phyloP scores from a whole-genome alignment of 2,113 vertebrate genomes.

The Mohoua ochrocephala region DNA sequence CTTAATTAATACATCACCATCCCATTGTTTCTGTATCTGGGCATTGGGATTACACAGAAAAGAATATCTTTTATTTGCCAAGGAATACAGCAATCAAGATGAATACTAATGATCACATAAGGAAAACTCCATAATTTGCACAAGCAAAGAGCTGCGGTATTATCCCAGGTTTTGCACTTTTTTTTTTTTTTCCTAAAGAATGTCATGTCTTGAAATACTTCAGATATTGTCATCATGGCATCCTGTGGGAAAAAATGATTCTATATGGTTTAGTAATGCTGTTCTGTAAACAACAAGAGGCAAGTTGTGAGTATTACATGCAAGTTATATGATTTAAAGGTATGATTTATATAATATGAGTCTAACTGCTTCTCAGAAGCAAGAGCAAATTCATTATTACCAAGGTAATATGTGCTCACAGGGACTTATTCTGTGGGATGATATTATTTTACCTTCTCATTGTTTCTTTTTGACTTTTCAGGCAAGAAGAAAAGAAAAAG shows the following conservation, averaged over 20 bases:
- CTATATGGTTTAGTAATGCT: neutral
- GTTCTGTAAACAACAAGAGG: neutral
- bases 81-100: neutral
- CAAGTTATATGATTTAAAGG: neutral
- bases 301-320: neutral
- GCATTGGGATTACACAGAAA: neutral
- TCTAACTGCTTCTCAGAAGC: neutral
- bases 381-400: neutral
- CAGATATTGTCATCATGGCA: neutral
- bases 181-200: neutral
- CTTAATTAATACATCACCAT: neutral
- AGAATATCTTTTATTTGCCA: neutral
- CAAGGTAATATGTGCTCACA: neutral
- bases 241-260: neutral
- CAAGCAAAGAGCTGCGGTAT: neutral
- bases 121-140: neutral
- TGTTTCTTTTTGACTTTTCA: constrained; percentile 19
- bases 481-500: constrained; percentile 70
- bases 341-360: neutral
- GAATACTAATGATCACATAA: neutral
- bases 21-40: neutral
- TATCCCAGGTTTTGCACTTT: neutral
- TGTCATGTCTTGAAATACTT: neutral
- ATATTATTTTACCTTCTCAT: neutral
- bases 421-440: neutral